Percentiles rank a stretch among this genome's conserved stretches.
phyloP scores from a whole-genome alignment of 1,140 invertebrate species.

The Pseudobourletiella spinata region DNA sequence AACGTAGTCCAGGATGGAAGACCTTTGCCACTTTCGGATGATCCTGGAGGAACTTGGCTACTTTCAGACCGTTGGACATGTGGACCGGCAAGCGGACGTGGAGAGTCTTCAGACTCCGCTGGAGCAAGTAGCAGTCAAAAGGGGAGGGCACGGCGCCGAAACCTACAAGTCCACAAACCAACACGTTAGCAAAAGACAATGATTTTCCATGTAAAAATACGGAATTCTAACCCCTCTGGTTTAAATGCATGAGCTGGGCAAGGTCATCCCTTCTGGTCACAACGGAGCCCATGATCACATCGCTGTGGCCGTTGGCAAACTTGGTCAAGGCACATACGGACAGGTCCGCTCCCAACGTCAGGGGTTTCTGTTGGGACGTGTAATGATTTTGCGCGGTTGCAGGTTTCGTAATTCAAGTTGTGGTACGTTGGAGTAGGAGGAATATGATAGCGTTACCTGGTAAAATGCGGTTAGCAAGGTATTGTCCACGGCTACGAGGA shows the following conservation, averaged over 20 bases:
- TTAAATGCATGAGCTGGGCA: constrained; percentile 61
- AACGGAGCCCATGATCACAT: constrained; percentile 92
- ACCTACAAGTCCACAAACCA: constrained; percentile 45
- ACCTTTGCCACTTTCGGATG: constrained; percentile 72
- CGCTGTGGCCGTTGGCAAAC: constrained; percentile 73
- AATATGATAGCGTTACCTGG: too few species aligned
- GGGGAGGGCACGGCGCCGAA: constrained; percentile 89
- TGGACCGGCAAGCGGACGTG: constrained; percentile 85
- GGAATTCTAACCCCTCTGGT: constrained; percentile 87
- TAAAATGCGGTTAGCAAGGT: constrained; percentile 93
- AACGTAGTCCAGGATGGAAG: constrained; percentile 72
- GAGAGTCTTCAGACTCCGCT: constrained; percentile 88
- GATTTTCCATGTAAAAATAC: constrained; percentile 40
- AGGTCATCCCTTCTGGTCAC: constrained; percentile 64
- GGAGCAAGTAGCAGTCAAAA: constrained; percentile 91
- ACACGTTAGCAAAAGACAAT: constrained; percentile 54
- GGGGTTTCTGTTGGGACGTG: constrained; percentile 65
- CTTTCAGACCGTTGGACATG: constrained; percentile 59
- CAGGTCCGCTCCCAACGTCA: constrained; percentile 85
- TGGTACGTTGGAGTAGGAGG: too few species aligned
- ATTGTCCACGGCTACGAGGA: constrained; percentile 89
- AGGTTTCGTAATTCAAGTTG: too few species aligned
- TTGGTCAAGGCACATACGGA: constrained; percentile 91
- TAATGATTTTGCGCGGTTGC: too few species aligned
- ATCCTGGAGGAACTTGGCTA: constrained; percentile 69